phyloP scores from a whole-genome alignment of 2,113 vertebrate genomes.

The Tauraco erythrolophus region DNA sequence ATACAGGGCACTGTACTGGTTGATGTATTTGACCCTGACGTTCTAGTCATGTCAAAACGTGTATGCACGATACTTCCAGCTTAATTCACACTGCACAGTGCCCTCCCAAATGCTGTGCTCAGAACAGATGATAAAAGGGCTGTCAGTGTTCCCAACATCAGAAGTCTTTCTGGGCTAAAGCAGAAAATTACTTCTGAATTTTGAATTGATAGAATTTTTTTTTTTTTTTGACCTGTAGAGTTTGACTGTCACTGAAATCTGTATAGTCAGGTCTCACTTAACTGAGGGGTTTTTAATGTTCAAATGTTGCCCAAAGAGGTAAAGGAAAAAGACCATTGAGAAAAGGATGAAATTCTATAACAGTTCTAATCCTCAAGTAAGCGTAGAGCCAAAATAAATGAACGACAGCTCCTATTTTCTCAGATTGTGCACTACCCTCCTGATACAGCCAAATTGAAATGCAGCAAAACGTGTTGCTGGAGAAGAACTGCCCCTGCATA shows the following conservation, averaged over 20 bases:
- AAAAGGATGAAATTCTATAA: not conserved
- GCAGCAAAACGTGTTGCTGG: not conserved
- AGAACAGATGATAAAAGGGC: not conserved
- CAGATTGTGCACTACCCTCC: not conserved
- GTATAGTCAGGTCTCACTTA: not conserved
- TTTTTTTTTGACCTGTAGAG: not conserved
- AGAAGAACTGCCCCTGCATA: not conserved
- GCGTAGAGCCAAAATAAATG: not conserved
- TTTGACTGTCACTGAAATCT: not conserved
- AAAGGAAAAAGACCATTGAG: not conserved
- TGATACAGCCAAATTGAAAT: not conserved
- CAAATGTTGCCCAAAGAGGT: not conserved
- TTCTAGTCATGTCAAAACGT: slow-evolving; percentile 2
- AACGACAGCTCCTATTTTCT: not conserved
- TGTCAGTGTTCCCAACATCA: not conserved
- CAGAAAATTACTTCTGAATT: not conserved
- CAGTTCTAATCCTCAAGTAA: not conserved
- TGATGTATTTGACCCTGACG: not conserved
- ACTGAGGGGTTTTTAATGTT: not conserved
- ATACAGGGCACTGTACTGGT: not conserved
- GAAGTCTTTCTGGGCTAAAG: not conserved
- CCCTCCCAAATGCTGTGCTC: not conserved
- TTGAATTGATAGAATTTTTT: not conserved
- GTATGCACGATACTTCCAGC: not conserved
- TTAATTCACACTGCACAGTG: not conserved